Percentiles rank a stretch among this genome's conserved stretches.
phyloP scores from a whole-genome alignment of 2,888 invertebrate species.

The Galerucella nymphaeae region DNA sequence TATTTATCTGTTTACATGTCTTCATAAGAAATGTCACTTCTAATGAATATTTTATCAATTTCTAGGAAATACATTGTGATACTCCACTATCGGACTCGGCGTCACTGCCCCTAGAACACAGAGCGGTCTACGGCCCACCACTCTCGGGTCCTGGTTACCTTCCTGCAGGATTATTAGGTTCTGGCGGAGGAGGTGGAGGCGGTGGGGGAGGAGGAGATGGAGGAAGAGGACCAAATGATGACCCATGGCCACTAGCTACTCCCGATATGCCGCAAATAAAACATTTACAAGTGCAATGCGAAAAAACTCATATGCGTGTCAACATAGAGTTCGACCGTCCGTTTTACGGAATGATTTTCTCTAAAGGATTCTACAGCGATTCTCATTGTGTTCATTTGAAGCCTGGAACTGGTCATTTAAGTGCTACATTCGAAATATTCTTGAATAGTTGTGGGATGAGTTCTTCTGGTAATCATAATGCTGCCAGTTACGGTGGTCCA shows the following conservation, averaged over 20 bases:
- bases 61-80: slow-evolving; percentile 81
- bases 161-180: slow-evolving; percentile 60
- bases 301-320: slow-evolving; percentile 95
- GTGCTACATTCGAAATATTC: slow-evolving; percentile 94
- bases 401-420: slow-evolving; percentile 89
- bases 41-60: slow-evolving; percentile 53
- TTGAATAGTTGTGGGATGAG: slow-evolving; percentile 94
- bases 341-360: slow-evolving; percentile 96
- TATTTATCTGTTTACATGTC: neutral
- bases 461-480: slow-evolving; percentile 90
- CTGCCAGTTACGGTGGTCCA: slow-evolving; percentile 83
- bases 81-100: slow-evolving; percentile 83
- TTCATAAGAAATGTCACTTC: slow-evolving; percentile 5
- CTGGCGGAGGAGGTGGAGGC: slow-evolving; percentile 59
- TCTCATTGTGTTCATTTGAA: slow-evolving; percentile 91
- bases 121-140: slow-evolving; percentile 80
- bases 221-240: slow-evolving; percentile 70
- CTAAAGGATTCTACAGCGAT: slow-evolving; percentile 93
- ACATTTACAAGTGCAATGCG: slow-evolving; percentile 93
- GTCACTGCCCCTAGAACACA: slow-evolving; percentile 83
- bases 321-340: slow-evolving; percentile 95
- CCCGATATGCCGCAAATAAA: slow-evolving; percentile 94
- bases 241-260: slow-evolving; percentile 89
- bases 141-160: slow-evolving; percentile 64
- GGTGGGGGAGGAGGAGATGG: slow-evolving; percentile 61